phyloP scores from a whole-genome alignment of 2,888 invertebrate species.

The Disparrhopalites patrizii region DNA sequence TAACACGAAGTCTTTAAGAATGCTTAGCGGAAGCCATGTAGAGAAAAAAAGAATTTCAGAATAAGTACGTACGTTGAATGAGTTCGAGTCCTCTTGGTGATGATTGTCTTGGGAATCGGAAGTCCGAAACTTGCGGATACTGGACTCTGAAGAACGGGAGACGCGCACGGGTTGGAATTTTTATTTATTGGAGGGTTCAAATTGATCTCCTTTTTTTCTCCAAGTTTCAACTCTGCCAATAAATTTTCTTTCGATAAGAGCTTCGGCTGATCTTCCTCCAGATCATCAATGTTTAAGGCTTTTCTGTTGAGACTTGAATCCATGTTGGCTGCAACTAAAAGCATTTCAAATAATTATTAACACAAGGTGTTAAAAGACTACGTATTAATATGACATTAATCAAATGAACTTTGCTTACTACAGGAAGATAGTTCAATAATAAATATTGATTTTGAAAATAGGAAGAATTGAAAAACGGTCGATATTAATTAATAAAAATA shows the following conservation, averaged over 20 bases:
- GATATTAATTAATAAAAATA: too few relatives aligned
- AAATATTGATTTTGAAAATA: background rate
- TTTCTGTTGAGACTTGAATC: slow-evolving; percentile 39
- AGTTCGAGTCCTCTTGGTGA: slow-evolving; percentile 72
- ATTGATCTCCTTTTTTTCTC: slow-evolving; percentile 34
- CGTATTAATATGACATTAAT: slow-evolving; percentile 17
- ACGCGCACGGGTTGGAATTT: slow-evolving; percentile 30
- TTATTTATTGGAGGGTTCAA: slow-evolving; percentile 30
- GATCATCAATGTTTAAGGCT: slow-evolving; percentile 35
- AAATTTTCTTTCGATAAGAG: slow-evolving; percentile 32
- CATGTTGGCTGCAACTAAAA: background rate
- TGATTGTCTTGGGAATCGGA: slow-evolving; percentile 69
- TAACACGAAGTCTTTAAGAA: background rate
- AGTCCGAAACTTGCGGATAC: slow-evolving; percentile 41
- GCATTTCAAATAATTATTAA: background rate
- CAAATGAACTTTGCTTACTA: background rate
- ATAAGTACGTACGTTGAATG: slow-evolving; percentile 65
- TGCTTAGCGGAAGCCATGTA: too few relatives aligned
- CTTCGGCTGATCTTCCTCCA: slow-evolving; percentile 39
- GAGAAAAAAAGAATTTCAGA: slow-evolving; percentile 14
- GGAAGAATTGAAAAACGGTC: too few relatives aligned
- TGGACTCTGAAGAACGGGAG: slow-evolving; percentile 23
- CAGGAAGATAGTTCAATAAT: background rate
- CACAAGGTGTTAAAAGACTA: background rate
- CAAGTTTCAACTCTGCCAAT: slow-evolving; percentile 38